Percentiles rank a stretch among this genome's conserved stretches.
phyloP scores from a whole-genome alignment of 2,113 vertebrate genomes.

The Sceloporus tristichus region DNA sequence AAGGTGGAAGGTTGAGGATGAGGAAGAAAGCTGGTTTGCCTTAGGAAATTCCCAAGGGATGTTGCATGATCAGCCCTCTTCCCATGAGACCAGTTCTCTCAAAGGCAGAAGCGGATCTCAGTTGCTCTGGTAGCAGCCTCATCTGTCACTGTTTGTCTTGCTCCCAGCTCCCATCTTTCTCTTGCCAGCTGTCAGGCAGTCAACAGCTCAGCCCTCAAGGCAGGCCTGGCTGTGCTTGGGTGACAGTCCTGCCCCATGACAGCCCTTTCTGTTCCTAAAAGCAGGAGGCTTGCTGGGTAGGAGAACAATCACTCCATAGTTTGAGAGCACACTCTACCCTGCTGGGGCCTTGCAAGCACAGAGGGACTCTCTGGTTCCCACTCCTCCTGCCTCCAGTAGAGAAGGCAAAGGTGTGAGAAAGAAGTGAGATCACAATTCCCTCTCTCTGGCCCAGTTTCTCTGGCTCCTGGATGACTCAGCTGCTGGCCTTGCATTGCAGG shows the following conservation, averaged over 20 bases:
- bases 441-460: background rate
- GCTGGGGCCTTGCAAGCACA: background rate
- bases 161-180: background rate
- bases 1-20: background rate
- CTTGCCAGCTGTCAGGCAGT: background rate
- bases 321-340: background rate
- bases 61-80: background rate
- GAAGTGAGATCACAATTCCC: background rate
- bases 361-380: background rate
- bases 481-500: background rate
- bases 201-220: background rate
- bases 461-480: slow-evolving; percentile 18
- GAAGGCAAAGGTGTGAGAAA: background rate
- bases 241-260: background rate
- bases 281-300: background rate
- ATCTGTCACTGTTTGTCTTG: background rate
- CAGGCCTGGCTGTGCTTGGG: background rate
- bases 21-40: background rate
- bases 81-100: background rate
- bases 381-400: background rate
- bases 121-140: background rate
- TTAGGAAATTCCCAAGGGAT: background rate
- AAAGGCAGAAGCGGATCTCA: background rate
- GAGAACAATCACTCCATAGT: background rate
- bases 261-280: background rate